Evolutionary conservation across 2,797 vertebrate genomes (phyloP), one percentile per base, ranked within the genome.

Genomic region (Xerus rutilus): DNA sequence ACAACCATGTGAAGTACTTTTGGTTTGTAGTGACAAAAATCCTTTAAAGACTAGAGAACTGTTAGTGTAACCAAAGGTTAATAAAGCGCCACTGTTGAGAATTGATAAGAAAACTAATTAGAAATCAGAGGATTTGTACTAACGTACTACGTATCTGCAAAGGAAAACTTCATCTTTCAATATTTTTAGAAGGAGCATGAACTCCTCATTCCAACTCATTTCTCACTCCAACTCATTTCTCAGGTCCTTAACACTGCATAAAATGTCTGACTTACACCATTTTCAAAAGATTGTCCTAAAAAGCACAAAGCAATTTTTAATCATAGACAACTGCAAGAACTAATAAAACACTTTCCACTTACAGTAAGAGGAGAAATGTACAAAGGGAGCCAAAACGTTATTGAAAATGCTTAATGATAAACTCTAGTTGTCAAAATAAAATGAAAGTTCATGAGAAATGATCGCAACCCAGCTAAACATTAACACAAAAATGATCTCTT

Each of bases 381-480:
- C 25, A 89, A 76, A 95, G 10, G 65, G n/a, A 89, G 35, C 20
- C 65, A 87, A 95, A 94, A 84, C 73, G 32, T 65, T 96, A 85
- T 28, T 86, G 47, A 90, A 93, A 93, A 72, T 81, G 21, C 69
- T 70, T 95, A 84, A 87, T 87, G 54, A 89, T 89, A 85, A 94
- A 95, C n/a, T 91, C 30, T 89, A 73, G 35, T 57, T 83, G 43
- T 86, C 73, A 86, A 91, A 89, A 88, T 47, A 85, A 88, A 89
- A 97, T 77, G 39, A 32, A 95, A 7, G 32, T 72, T 90, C 18
- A 30, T 77, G 20, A 90, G 95, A 96, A 94, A 93, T 47, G 79
- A 86, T 77, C 49, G 47, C 5, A 93, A 54, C 1, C 18, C 28
- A 70, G 10, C 79, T 94, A 97, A 97, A 97, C 62, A 96, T 84